Percentiles rank a stretch among this genome's conserved stretches.
Conservation (phyloP, 1,140 invertebrate species). For the Elymnias hypermnestra region DNA sequence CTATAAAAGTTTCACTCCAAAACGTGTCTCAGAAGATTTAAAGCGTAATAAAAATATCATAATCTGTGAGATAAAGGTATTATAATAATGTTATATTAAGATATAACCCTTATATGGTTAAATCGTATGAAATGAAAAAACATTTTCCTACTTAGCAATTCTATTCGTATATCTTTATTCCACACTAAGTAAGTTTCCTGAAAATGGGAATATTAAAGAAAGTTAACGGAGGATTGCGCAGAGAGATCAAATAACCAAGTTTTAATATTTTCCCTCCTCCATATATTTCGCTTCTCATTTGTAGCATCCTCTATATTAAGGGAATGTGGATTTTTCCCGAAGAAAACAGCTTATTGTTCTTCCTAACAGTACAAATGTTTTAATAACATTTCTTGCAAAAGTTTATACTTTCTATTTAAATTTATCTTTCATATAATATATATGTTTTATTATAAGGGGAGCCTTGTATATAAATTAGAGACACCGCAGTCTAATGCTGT, state of each 20-base stretch:
- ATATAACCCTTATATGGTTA: too few species aligned
- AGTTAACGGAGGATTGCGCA: constrained; percentile 37
- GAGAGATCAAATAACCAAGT: constrained; percentile 49
- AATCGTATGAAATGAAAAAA: neutral
- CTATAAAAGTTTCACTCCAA: too few species aligned
- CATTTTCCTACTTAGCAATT: neutral
- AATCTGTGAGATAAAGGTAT: too few species aligned
- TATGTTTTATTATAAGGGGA: neutral
- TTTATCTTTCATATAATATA: neutral
- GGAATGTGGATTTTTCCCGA: neutral
- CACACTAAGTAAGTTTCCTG: neutral
- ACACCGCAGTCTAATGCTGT: too few species aligned
- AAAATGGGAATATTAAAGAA: constrained; percentile 41
- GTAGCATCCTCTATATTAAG: constrained; percentile 13
- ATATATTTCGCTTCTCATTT: constrained; percentile 33
- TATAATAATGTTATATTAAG: too few species aligned
- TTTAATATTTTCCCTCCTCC: constrained; percentile 48
- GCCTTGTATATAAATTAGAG: too few species aligned
- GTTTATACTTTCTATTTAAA: neutral
- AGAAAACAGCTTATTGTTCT: constrained; percentile 1
- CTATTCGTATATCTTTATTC: neutral
- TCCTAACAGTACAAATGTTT: neutral
- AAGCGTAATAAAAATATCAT: too few species aligned
- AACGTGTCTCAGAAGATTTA: too few species aligned
- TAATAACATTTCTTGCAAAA: neutral